Percentiles rank a stretch among this genome's conserved stretches.
Evolutionary conservation across 2,797 vertebrate species (phyloP).

Genomic region (Hozukius guyotensis): DNA sequence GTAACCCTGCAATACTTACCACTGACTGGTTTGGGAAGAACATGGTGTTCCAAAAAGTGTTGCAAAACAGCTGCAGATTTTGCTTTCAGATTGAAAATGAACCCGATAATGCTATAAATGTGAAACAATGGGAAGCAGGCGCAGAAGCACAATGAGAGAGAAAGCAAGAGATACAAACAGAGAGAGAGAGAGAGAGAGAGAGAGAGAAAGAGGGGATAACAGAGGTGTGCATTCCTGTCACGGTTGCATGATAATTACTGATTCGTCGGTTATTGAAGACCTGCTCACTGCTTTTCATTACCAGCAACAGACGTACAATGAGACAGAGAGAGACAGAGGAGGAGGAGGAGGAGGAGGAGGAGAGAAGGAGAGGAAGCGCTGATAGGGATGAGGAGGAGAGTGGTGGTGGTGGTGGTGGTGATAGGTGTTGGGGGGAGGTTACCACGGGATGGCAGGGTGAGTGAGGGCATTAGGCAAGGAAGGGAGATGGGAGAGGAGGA

Average conservation of each 20-base stretch:
- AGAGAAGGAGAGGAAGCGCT: slow-evolving; percentile 26
- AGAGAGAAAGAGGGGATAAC: slow-evolving; percentile 12
- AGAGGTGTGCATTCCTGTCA: slow-evolving; percentile 84
- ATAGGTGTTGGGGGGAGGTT: slow-evolving; percentile 59
- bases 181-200: not conserved
- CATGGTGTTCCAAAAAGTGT: not conserved
- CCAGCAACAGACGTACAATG: slow-evolving; percentile 79
- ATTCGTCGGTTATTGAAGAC: slow-evolving; percentile 87
- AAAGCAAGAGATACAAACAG: not conserved
- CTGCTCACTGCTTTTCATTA: slow-evolving; percentile 87
- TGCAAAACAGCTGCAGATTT: slow-evolving; percentile 27
- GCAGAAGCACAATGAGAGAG: slow-evolving; percentile 39
- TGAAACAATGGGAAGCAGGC: slow-evolving; percentile 52
- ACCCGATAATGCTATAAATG: slow-evolving; percentile 36
- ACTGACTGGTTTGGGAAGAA: slow-evolving; percentile 3
- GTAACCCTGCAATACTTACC: slow-evolving; percentile 1
- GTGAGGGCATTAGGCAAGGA: slow-evolving; percentile 62
- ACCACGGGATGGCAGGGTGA: slow-evolving; percentile 68
- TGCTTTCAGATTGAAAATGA: slow-evolving; percentile 25
- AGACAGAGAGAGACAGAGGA: slow-evolving; percentile 49
- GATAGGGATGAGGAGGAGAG: slow-evolving; percentile 51
- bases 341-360: not conserved
- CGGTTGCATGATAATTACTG: slow-evolving; percentile 86
- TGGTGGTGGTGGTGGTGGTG: slow-evolving; percentile 27
- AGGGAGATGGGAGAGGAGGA: slow-evolving; percentile 45